phyloP scores from a whole-genome alignment of 2,113 vertebrate species.

The Prinia subflava region DNA sequence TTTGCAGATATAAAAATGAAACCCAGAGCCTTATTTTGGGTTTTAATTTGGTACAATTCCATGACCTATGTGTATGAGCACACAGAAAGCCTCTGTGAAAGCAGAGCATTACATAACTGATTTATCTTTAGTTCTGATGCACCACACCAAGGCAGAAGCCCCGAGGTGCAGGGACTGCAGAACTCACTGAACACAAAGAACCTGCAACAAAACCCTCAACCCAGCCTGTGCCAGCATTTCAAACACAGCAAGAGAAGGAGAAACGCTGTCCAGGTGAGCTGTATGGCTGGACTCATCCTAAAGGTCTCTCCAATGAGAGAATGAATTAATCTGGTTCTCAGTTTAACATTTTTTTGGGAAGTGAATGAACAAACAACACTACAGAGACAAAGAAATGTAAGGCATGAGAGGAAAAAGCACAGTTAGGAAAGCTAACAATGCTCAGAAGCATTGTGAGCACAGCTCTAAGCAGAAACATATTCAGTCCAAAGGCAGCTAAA shows the following conservation, averaged over 20 bases:
- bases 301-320: neutral
- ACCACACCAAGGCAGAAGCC: conserved; percentile 16
- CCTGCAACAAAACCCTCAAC: neutral
- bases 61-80: neutral
- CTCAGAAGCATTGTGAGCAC: neutral
- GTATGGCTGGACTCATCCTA: neutral
- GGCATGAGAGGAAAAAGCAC: neutral
- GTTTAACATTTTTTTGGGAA: neutral
- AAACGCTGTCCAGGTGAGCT: neutral
- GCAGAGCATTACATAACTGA: neutral
- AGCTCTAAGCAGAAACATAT: neutral
- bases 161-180: conserved; percentile 8
- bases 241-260: neutral
- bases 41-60: neutral
- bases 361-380: neutral
- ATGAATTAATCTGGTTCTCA: neutral
- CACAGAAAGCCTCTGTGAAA: neutral
- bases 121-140: neutral
- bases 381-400: neutral
- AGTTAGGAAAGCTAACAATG: neutral
- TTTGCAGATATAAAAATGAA: neutral
- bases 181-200: neutral
- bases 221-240: neutral
- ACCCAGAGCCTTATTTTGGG: neutral
- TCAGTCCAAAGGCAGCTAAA: neutral